Base-by-base conservation (phyloP, 2,888 invertebrate species). In the Lepidocyrtinus sp. region DNA sequence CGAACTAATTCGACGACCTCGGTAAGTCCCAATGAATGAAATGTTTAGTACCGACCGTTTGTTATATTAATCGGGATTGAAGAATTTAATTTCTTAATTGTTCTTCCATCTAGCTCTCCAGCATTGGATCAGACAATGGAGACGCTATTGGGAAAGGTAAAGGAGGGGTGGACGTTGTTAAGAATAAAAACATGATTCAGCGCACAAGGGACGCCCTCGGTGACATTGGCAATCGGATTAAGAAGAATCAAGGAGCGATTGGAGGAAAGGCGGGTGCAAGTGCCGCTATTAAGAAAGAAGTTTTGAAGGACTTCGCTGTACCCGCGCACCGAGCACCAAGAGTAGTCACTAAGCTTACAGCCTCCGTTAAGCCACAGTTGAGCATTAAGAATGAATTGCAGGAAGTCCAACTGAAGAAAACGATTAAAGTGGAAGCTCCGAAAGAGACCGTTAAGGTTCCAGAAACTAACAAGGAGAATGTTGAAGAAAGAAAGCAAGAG, bases 201-300 rank as follows among this genome's bases (percentile, higher is more conserved):
- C 74, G 77, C n/a, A 78, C 85, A 9, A 75, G 85, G 15, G 83
- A 81, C 22, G 85, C 83, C 17, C 69, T 86, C 12, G 86, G 85
- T 15, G 85, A 87, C 67, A 86, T 87, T 71, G 85, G 85, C 7
- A 87, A 86, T 73, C 78, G 82, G 9, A 22, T 84, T 3, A 79
- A 79, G 70, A 83, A 79, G 45, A 76, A 80, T 19, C 72, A 73
- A 0, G 59, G 15, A 5, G 62, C 27, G 0, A n/a, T 63, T 62
- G 76, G 77, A 24, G 65, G 68, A 61, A 65, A 25, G 21, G 36
- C 62, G 12, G 55, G 64, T 17, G 22, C 5, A 19, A 74, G 36
- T 2, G 24, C 7, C 19, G 15, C 36, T 19, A 17, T 65, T 0
- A 61, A 65, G 7, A 79, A 79, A 27, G 25, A 73, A 0, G 67